A percentile compares a stretch with the other conserved stretches of the same genome.
Evolutionary conservation across 2,797 vertebrate genomes (phyloP).

Genomic region (Danio albolineatus): DNA sequence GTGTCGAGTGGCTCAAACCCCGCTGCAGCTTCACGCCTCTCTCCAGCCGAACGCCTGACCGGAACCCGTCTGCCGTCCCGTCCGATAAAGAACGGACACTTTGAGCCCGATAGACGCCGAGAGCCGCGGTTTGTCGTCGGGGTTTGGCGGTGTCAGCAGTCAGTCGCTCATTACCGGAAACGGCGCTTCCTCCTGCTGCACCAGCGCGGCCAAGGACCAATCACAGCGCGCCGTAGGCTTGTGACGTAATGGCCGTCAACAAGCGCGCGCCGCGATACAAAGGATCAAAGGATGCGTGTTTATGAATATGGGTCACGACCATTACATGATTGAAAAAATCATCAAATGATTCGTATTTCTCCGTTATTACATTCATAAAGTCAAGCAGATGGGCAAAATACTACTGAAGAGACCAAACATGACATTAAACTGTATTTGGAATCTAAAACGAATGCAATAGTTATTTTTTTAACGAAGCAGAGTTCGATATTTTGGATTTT

Average conservation of each 20-base stretch:
- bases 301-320: neutral
- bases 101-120: slow-evolving; percentile 53
- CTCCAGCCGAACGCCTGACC: slow-evolving; percentile 64
- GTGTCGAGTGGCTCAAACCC: slow-evolving; percentile 81
- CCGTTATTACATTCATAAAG: no score
- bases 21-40: slow-evolving; percentile 68
- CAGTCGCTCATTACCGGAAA: slow-evolving; percentile 81
- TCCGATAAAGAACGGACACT: slow-evolving; percentile 46
- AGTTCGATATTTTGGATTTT: no score
- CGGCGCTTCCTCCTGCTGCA: slow-evolving; percentile 80
- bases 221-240: slow-evolving; percentile 70
- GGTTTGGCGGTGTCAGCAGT: slow-evolving; percentile 79
- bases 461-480: no score
- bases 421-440: no score
- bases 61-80: slow-evolving; percentile 58
- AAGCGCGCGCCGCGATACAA: slow-evolving; percentile 1
- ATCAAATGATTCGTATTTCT: no score
- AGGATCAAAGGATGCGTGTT: slow-evolving; percentile 14
- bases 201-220: slow-evolving; percentile 66
- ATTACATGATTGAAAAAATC: no score
- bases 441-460: no score
- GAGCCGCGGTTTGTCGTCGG: slow-evolving; percentile 69
- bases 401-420: no score
- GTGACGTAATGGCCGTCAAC: slow-evolving; percentile 3
- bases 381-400: no score